Evolutionary conservation across 1,140 invertebrate species (phyloP).

Genomic region (Calliphora vicina): DNA sequence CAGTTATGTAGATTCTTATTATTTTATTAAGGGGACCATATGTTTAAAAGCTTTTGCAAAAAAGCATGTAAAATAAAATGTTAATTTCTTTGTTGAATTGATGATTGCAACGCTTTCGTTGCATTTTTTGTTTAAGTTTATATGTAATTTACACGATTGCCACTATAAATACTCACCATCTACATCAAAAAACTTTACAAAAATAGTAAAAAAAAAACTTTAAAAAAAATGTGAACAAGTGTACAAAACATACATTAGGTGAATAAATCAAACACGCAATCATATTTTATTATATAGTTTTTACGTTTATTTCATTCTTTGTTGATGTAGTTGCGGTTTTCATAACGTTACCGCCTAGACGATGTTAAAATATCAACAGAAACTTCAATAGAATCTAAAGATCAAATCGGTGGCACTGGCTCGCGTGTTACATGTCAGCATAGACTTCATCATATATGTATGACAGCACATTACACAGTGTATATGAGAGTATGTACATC

Average conservation of each 20-base stretch:
- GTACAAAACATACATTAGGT: not conserved
- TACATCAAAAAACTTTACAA: not conserved
- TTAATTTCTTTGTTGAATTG: not conserved
- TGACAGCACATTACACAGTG: not conserved
- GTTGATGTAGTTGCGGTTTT: not conserved
- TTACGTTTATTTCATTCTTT: not conserved
- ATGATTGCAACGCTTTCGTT: not conserved
- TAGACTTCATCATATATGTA: not conserved
- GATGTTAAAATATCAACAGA: slow-evolving; percentile 11
- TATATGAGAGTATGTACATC: not conserved
- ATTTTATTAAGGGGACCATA: too few species aligned
- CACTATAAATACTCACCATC: not conserved
- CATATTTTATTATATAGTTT: not conserved
- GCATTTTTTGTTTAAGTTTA: not conserved
- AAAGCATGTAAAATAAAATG: too few species aligned
- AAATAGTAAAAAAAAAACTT: too few species aligned
- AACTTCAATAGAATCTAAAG: not conserved
- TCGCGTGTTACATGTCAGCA: slow-evolving; percentile 15
- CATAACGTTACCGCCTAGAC: not conserved
- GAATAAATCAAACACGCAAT: not conserved
- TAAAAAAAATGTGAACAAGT: not conserved
- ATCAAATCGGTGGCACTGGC: not conserved
- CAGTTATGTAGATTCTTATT: too few species aligned
- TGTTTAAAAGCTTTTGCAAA: too few species aligned
- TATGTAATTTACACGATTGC: not conserved